Conservation (phyloP, 1,140 invertebrate species). For the Phortica variegata region DNA sequence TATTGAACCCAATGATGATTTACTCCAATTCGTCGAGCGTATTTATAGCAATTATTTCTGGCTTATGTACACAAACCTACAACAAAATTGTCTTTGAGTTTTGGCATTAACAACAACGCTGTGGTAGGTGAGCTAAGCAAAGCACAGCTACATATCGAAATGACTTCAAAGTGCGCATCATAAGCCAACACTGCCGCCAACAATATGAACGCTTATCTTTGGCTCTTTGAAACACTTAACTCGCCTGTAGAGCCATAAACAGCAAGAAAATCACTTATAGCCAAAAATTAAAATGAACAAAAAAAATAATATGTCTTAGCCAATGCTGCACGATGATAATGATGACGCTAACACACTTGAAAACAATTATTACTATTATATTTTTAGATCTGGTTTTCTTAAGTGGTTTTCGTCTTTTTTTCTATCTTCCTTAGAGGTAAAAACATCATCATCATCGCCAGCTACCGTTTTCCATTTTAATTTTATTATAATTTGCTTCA, state of each 20-base stretch:
- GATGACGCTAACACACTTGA: conserved; percentile 26
- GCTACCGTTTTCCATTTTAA: too few relatives aligned
- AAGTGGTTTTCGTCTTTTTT: conserved; percentile 19
- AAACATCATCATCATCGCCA: too few relatives aligned
- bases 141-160: conserved; percentile 11
- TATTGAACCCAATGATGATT: conserved; percentile 48
- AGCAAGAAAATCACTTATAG: too few relatives aligned
- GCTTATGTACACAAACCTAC: too few relatives aligned
- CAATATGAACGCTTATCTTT: too few relatives aligned
- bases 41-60: conserved; percentile 48
- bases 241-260: too few relatives aligned
- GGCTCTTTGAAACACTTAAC: too few relatives aligned
- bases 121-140: conserved; percentile 9
- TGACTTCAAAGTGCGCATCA: conserved; percentile 35
- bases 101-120: conserved; percentile 23
- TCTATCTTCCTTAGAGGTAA: neutral
- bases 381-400: conserved; percentile 38
- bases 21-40: conserved; percentile 21
- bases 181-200: conserved; percentile 12
- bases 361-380: too few relatives aligned
- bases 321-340: too few relatives aligned
- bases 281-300: too few relatives aligned
- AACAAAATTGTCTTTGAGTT: conserved; percentile 13
- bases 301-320: too few relatives aligned
- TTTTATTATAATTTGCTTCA: too few relatives aligned